Percentiles rank a stretch among this genome's conserved stretches.
phyloP scores from a whole-genome alignment of 1,140 invertebrate species.

The Microplitis mediator region DNA sequence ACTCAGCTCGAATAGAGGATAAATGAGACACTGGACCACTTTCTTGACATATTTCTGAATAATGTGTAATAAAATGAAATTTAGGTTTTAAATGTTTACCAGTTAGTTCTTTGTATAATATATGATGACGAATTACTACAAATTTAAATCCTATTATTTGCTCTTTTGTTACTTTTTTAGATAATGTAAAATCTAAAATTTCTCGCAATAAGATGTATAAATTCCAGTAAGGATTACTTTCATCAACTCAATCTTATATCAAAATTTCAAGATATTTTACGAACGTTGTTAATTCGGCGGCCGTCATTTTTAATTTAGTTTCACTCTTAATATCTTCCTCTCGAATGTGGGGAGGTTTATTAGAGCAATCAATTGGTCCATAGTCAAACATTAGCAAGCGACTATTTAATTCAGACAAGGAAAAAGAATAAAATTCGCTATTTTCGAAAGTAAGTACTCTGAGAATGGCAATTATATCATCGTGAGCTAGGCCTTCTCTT shows the following conservation, averaged over 20 bases:
- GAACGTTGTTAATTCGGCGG: no score
- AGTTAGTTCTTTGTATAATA: conserved; percentile 30
- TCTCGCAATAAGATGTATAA: no score
- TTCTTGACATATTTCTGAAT: conserved; percentile 33
- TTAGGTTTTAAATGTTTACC: conserved; percentile 38
- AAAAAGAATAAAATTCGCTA: neutral
- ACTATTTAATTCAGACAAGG: neutral
- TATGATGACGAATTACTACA: conserved; percentile 35
- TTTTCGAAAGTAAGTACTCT: conserved; percentile 17
- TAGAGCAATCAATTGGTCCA: no score
- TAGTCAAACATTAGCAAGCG: no score
- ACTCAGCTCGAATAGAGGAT: conserved; percentile 41
- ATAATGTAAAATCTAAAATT: no score
- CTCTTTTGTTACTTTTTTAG: conserved; percentile 22
- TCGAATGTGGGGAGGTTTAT: no score
- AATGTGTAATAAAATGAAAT: conserved; percentile 39
- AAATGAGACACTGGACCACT: conserved; percentile 38
- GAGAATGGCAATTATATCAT: conserved; percentile 27
- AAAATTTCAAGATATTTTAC: no score
- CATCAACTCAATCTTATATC: no score
- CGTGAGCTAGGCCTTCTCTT: conserved; percentile 32
- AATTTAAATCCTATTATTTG: conserved; percentile 30
- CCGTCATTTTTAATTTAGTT: no score
- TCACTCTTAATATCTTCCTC: no score
- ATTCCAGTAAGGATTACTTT: no score